Evolutionary conservation across 2,113 vertebrate species (phyloP).

Genomic region (Pardalotus punctatus): DNA sequence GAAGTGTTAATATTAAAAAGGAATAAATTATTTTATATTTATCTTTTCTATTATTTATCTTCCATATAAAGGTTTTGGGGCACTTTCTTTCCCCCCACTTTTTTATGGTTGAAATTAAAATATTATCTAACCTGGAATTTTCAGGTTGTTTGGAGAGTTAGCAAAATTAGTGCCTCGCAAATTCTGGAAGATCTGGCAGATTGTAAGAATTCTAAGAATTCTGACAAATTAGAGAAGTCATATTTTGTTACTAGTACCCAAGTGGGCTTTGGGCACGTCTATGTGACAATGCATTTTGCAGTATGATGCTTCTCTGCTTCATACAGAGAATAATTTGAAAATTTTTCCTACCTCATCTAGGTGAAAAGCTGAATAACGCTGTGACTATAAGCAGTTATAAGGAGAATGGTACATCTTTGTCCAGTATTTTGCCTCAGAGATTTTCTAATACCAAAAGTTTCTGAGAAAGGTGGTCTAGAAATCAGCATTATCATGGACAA

Average conservation of each 20-base stretch:
- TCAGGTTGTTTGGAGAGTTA: not conserved
- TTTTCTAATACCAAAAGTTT: not conserved
- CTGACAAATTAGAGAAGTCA: not conserved
- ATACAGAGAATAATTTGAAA: not conserved
- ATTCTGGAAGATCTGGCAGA: not conserved
- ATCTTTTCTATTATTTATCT: not conserved
- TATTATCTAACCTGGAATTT: not conserved
- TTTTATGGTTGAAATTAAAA: not conserved
- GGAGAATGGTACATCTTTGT: not conserved
- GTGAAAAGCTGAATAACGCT: not conserved
- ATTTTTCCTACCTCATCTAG: not conserved
- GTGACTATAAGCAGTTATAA: not conserved
- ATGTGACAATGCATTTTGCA: not conserved
- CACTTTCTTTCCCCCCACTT: not conserved
- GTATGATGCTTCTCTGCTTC: not conserved
- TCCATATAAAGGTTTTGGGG: not conserved
- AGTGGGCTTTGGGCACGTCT: not conserved
- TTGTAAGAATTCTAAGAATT: not conserved
- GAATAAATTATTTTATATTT: not conserved
- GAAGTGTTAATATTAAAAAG: not conserved
- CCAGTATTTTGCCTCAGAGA: not conserved
- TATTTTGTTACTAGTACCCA: not conserved
- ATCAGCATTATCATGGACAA: not conserved
- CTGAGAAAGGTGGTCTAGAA: not conserved
- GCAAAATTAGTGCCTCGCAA: not conserved